phyloP scores from a whole-genome alignment of 2,113 vertebrate genomes.

The Sander vitreus region DNA sequence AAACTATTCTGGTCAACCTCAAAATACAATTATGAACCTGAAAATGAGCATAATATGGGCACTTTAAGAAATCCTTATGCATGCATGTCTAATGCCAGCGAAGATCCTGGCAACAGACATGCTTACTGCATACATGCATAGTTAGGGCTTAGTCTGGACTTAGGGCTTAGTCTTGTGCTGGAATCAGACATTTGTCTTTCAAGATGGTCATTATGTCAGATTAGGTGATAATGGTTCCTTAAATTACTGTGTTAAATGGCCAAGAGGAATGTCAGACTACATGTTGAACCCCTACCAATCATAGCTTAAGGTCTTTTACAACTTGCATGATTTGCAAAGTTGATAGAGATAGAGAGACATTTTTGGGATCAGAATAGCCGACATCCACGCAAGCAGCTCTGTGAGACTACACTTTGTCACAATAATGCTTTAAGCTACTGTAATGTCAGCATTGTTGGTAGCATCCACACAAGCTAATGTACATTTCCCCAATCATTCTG shows the following conservation, averaged over 20 bases:
- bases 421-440: background rate
- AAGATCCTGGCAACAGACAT: background rate
- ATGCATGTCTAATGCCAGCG: background rate
- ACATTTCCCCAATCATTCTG: too few relatives aligned
- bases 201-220: background rate
- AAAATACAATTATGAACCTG: too few relatives aligned
- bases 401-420: background rate
- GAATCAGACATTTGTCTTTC: constrained; percentile 2
- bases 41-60: too few relatives aligned
- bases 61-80: background rate
- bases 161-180: background rate
- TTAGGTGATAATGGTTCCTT: background rate
- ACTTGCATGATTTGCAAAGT: background rate
- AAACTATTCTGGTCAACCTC: too few relatives aligned
- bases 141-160: background rate
- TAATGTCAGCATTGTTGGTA: background rate
- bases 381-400: background rate
- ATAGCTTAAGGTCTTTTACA: background rate
- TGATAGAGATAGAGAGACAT: background rate
- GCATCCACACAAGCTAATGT: too few relatives aligned
- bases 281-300: background rate
- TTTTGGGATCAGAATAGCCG: background rate
- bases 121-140: background rate
- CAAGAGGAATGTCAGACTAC: background rate
- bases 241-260: background rate